Percentiles rank a stretch among this genome's conserved stretches.
phyloP scores from a whole-genome alignment of 2,888 invertebrate species.

The Spisula subtruncata region DNA sequence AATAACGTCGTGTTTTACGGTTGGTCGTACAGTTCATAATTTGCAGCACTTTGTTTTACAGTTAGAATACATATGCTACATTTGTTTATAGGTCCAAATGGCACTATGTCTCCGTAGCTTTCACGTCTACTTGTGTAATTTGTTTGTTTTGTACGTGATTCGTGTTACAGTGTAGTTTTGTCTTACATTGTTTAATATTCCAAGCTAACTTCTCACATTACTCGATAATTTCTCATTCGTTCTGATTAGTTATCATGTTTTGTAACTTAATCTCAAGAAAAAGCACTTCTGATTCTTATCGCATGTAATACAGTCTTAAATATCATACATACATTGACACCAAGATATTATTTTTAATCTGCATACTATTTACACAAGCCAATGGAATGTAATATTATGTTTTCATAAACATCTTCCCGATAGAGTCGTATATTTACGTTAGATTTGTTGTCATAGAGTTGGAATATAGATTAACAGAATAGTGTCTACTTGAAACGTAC shows the following conservation, averaged over 20 bases:
- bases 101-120: too few species aligned
- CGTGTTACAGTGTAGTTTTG: too few species aligned
- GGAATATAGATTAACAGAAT: slow-evolving; percentile 7
- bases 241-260: background rate
- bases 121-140: too few species aligned
- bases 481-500: background rate
- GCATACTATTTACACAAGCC: slow-evolving; percentile 28
- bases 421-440: slow-evolving; percentile 1
- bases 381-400: slow-evolving; percentile 21
- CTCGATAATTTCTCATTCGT: too few species aligned
- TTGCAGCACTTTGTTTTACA: too few species aligned
- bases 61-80: too few species aligned
- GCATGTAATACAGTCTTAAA: background rate
- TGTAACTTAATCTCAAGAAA: background rate
- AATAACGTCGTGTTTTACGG: too few species aligned
- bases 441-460: background rate
- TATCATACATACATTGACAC: slow-evolving; percentile 24
- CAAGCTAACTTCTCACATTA: too few species aligned
- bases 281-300: background rate
- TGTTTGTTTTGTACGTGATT: too few species aligned
- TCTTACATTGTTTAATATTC: too few species aligned
- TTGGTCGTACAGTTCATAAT: too few species aligned
- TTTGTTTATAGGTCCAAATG: too few species aligned
- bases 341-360: background rate
- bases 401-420: slow-evolving; percentile 1